A percentile compares a stretch with the other conserved stretches of the same genome.
These are phyloP conservation scores for Seladonia tumulorum DNA, from an alignment of 2,888 invertebrate genomes.

Conservation along the genomic window DNA sequence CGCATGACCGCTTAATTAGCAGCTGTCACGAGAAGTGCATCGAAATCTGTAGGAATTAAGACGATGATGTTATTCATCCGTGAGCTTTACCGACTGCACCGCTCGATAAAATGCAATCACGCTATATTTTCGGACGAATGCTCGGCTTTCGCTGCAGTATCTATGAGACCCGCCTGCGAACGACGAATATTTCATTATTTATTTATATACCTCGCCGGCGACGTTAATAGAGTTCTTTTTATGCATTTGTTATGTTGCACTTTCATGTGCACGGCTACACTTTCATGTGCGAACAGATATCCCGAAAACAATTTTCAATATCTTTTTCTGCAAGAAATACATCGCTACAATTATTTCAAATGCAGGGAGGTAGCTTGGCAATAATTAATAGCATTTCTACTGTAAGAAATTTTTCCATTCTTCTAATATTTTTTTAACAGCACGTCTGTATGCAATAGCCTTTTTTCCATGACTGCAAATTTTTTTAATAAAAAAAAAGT, in stretches of 20 bases:
- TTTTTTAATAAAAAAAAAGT: no score
- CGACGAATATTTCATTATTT: not conserved
- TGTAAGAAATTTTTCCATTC: not conserved
- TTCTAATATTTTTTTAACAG: not conserved
- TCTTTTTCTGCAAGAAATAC: not conserved
- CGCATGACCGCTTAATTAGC: slow-evolving; percentile 22
- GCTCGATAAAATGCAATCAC: slow-evolving; percentile 53
- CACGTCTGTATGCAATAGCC: not conserved
- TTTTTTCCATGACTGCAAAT: no score
- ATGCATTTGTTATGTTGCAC: not conserved
- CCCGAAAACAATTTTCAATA: not conserved
- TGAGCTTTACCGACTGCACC: slow-evolving; percentile 23
- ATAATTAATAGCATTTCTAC: not conserved
- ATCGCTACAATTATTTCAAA: not conserved
- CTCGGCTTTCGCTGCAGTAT: not conserved
- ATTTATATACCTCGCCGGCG: not conserved
- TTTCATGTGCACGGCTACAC: not conserved
- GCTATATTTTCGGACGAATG: slow-evolving; percentile 33
- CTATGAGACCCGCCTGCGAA: not conserved
- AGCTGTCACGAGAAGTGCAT: slow-evolving; percentile 2
- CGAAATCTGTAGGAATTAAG: slow-evolving; percentile 30
- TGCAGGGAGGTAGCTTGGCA: not conserved
- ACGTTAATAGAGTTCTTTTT: not conserved
- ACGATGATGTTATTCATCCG: slow-evolving; percentile 44
- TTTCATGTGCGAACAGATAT: not conserved